phyloP scores from a whole-genome alignment of 2,888 invertebrate species.

The Oligia fasciuncula region DNA sequence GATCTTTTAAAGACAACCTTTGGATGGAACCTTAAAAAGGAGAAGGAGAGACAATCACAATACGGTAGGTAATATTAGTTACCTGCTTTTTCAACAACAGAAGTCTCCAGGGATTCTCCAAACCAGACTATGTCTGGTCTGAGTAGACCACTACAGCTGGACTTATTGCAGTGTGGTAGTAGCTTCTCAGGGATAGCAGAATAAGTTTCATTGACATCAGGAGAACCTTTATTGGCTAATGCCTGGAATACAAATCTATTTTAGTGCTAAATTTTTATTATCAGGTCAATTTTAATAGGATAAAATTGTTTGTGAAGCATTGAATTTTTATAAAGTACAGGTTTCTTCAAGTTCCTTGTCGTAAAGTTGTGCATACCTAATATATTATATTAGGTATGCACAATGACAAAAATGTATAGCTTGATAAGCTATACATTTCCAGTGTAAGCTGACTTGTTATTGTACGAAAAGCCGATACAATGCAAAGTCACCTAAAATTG shows the following conservation, averaged over 20 bases:
- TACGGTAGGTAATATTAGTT: conserved; percentile 38
- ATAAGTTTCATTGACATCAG: conserved; percentile 89
- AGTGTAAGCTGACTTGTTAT: no score
- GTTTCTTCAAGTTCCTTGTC: neutral
- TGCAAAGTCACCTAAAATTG: no score
- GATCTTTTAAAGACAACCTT: no score
- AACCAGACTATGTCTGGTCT: conserved; percentile 97
- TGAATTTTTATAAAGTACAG: neutral
- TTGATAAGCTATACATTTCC: no score
- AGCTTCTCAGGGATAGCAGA: conserved; percentile 91
- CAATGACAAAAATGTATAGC: no score
- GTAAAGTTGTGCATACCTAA: no score
- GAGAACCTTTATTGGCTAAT: conserved; percentile 89
- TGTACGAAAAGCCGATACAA: no score
- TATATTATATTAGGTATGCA: no score
- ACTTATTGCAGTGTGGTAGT: conserved; percentile 92
- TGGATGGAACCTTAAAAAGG: no score
- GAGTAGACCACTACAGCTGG: conserved; percentile 92
- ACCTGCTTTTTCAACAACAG: conserved; percentile 91
- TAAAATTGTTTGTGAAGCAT: neutral
- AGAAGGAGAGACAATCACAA: no score
- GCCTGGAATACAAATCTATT: conserved; percentile 73
- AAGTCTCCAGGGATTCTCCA: conserved; percentile 93
- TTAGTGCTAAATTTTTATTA: neutral
- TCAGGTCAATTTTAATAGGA: neutral